phyloP scores from a whole-genome alignment of 2,113 vertebrate genomes.

The Mus musculus region GRCm39 chr15:3332501-3333000 shows the following conservation, averaged over 20 bases:
- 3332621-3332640: no score
- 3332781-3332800: no score
- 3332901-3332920: not conserved
- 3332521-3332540: not conserved
- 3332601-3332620: rapidly evolving
- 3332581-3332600: not conserved
- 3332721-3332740: not conserved
- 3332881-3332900: not conserved
- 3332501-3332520: not conserved
- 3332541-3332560: not conserved
- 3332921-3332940: not conserved
- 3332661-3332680: rapidly evolving
- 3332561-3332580: not conserved
- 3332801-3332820: rapidly evolving
- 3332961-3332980: not conserved
- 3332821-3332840: not conserved
- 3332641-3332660: not conserved
- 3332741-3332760: rapidly evolving
- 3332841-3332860: not conserved
- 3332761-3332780: rapidly evolving
- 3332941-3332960: no score
- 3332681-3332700: rapidly evolving
- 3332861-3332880: not conserved
- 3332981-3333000: no score
- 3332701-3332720: not conserved